These are phyloP conservation scores for Carpatolechia fugitivella DNA, from an alignment of 2,888 invertebrate genomes.

Conservation along the genomic window DNA sequence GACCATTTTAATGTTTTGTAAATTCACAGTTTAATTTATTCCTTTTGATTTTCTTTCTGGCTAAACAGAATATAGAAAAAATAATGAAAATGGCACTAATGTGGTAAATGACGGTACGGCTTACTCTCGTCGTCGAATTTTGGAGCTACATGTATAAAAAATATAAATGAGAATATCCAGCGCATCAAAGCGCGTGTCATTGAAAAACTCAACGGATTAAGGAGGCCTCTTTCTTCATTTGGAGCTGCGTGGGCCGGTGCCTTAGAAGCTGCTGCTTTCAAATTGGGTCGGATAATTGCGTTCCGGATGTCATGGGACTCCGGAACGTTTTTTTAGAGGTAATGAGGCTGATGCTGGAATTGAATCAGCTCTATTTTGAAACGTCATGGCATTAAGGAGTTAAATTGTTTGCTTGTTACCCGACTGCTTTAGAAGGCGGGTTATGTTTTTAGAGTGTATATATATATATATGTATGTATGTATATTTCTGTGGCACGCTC, in stretches of 20 bases:
- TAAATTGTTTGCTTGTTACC: conserved; percentile 24
- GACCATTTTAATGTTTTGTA: too few species aligned
- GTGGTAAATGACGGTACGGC: too few species aligned
- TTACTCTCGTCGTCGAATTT: too few species aligned
- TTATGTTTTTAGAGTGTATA: too few species aligned
- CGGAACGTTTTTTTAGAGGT: conserved; percentile 27
- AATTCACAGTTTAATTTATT: too few species aligned
- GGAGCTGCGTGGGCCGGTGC: conserved; percentile 25
- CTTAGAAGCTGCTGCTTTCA: conserved; percentile 16
- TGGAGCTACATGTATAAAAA: neutral
- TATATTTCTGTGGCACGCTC: too few species aligned
- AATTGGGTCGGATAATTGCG: conserved; percentile 41
- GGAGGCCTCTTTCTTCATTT: conserved; percentile 19
- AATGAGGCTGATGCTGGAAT: conserved; percentile 20
- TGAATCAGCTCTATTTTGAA: conserved; percentile 18
- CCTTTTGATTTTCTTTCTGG: too few species aligned
- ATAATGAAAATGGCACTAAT: too few species aligned
- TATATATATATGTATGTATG: too few species aligned
- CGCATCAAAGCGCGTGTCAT: neutral
- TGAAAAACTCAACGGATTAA: conserved; percentile 6
- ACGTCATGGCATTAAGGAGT: conserved; percentile 5
- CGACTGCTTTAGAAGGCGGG: too few species aligned
- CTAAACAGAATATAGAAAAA: too few species aligned
- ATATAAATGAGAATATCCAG: conserved; percentile 2
- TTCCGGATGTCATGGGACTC: conserved; percentile 23